Base-by-base conservation (phyloP, 2,797 vertebrate genomes). In the Enteromius paludinosus region DNA sequence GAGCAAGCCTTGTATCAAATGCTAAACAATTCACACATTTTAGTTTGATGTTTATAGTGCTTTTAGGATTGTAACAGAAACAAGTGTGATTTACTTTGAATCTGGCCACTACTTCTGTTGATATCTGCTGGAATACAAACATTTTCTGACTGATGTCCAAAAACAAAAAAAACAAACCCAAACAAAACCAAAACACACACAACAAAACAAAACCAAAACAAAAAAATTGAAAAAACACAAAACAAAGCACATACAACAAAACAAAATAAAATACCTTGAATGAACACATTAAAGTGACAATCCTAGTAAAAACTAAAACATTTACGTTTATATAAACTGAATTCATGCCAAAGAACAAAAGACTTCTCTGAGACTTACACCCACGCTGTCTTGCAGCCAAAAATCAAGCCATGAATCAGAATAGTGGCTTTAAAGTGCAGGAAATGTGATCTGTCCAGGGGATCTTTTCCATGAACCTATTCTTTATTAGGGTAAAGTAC, bases 391-490 rank as follows among this genome's bases (percentile, higher is more conserved):
- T 59, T 30, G 9, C 35, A 43, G 61, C 4, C 23, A 17, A n/a
- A 41, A 56, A 75, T 56, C 49, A 82, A 41, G 43, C 25, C 35
- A 79, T 69, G 77, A 56, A 79, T 79, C 70, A 74, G 38, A 74
- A 52, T 30, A 35, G 71, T 30, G 30, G 28, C 78, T 85, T 81
- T 85, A 74, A 88, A 87, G 84, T 77, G 75, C 81, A 89, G 89
- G 89, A 91, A 86, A 87, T 79, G 47, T 78, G 64, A 87, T 86
- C 75, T 81, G 80, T 76, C 68, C 85, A 84, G 30, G 69, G 70
- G 43, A 87, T 87, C 82, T 83, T 82, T 82, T 84, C 79, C 83
- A 86, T 84, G 81, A 86, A 30, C 71, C 66, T 84, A 72, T 77
- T 43, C 72, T 52, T 84, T 41, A 84, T 85, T 83, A 81, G 83